Base-by-base conservation (phyloP, 2,113 vertebrate genomes). In the Mellivora capensis region DNA sequence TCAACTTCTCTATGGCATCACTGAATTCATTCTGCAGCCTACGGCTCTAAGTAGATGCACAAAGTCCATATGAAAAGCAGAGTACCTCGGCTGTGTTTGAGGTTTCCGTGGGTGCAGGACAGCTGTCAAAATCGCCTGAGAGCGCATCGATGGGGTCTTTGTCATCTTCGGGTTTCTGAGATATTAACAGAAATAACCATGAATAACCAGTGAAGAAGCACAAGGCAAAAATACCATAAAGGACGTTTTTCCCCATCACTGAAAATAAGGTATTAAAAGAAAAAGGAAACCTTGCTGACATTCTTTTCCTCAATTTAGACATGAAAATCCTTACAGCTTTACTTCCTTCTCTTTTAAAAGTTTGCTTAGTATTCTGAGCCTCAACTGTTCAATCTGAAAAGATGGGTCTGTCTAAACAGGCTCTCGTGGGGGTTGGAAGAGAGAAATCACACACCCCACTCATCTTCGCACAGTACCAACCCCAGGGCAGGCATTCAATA, bases 131-230 rank as follows among this genome's bases (percentile, higher is more conserved):
- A 69, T 98, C 98, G 57, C 95, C 95, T 1, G 99, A 98, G 0
- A 99, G 98, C 13, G 97, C 94, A 72, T 98, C 98, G 0, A 98
- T 98, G 81, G 99, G 98, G 61, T 98, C 98, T 39, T 85, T 95
- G 37, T 97, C 97, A 90, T 93, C 98, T 0, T 3, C 0, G 39
- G 97, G 47, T 79, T 98, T 98, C 99, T 99, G 98, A 91, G 97
- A 96, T 1, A 42, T 42, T 37, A 90, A 62, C 0, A n/a, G 88
- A 96, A 91, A 84, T 15, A 23, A 49, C 34, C n/a, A 71, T 61
- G 59, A 61, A 61, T 61, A 27, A 61, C 59, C 27, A 85, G 52
- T 57, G 54, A 96, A 94, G 37, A 29, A 49, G 52, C 18, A 52
- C 17, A 37, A 67, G 49, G 59, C 4, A 44, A 82, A 64, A 89